Conservation (phyloP, 2,113 vertebrate species). For the Oreochromis spilurus region DNA sequence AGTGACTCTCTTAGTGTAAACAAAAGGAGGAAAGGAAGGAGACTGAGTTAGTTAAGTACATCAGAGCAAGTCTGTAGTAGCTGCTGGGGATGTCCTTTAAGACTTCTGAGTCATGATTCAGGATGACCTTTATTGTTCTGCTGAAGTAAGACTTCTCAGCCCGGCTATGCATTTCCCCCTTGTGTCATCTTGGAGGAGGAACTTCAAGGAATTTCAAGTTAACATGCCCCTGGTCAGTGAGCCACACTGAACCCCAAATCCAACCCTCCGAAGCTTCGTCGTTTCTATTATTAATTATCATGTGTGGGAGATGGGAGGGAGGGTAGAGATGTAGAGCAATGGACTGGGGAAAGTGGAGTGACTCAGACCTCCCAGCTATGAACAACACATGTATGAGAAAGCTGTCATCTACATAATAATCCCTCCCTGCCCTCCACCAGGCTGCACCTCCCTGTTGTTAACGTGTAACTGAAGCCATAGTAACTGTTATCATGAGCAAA, state of each 20-base stretch:
- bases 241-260: neutral
- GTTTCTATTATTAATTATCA: constrained; percentile 41
- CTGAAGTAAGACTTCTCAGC: neutral
- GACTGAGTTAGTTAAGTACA: neutral
- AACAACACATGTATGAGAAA: constrained; percentile 5
- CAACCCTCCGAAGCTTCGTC: neutral
- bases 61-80: neutral
- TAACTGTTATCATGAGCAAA: neutral
- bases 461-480: neutral
- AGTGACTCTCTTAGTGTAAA: constrained; percentile 22
- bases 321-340: neutral
- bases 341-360: neutral
- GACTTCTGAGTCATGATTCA: constrained; percentile 3
- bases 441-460: neutral
- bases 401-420: constrained; percentile 9
- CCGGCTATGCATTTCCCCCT: neutral
- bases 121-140: constrained; percentile 53
- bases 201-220: neutral
- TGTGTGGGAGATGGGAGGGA: neutral
- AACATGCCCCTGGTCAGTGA: neutral
- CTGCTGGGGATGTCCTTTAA: neutral
- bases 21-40: constrained; percentile 21
- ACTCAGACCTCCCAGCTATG: constrained; percentile 23
- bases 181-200: neutral
- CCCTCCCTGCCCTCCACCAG: neutral